Evolutionary conservation across 2,888 invertebrate genomes (phyloP), one percentile per base, ranked within the genome.

Genomic region (Heliconius ethilla): DNA sequence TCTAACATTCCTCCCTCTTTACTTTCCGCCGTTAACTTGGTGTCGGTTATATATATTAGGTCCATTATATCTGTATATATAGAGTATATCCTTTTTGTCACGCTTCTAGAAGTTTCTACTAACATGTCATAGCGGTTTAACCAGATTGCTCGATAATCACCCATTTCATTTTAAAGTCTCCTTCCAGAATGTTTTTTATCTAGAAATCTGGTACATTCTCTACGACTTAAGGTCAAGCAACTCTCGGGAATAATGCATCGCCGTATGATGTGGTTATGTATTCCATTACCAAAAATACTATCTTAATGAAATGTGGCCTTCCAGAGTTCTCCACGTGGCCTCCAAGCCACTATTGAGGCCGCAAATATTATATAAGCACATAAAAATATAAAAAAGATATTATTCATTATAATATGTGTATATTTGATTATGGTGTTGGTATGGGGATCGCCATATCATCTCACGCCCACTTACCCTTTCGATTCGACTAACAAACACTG

Each of bases 301-400:
- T 63, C 63, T 63, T 72, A 72, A 37, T 72, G 9, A 83, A 86
- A 81, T 88, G 92, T 93, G 93, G 93, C 92, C 94, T 95, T 94
- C 94, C 94, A 92, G 94, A 95, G 95, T 95, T 95, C 94, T 95
- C 95, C 95, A 94, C 94, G 90, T 86, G 89, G 87, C 85, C 83
- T 87, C 84, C 82, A 84, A 84, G 84, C 87, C 85, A 84, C 82
- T 81, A 81, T 84, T 83, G 84, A 77, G 92, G 92, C 92, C 91
- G 89, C 90, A 90, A 86, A 83, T 80, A 75, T 75, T 75, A 45
- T 78, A 78, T 78, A 84, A 83, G 81, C 80, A 80, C 82, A 83
- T 80, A 83, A 84, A 83, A 84, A 83, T 86, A 86, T 87, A 85
- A 82, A 51, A 51, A 51, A 51, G 22, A 84, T 79, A 85, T 85